Conservation (phyloP, 2,113 vertebrate genomes). For the Calypte anna region DNA sequence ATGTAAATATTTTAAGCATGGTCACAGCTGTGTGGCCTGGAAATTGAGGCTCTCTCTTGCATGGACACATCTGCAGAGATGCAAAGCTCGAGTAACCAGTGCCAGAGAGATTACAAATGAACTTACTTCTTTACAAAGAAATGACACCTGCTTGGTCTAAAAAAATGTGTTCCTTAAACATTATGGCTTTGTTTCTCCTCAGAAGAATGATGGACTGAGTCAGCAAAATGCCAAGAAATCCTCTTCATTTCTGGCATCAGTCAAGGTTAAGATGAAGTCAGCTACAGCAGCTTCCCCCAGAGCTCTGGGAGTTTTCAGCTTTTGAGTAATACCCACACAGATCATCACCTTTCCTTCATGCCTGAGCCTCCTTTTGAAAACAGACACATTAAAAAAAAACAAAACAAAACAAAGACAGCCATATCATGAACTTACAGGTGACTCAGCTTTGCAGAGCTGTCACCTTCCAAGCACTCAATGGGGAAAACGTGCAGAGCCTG, state of each 20-base stretch:
- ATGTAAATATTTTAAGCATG: neutral
- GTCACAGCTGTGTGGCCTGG: neutral
- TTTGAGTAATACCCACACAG: neutral
- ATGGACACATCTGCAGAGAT: neutral
- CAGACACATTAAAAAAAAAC: neutral
- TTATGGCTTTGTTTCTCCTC: neutral
- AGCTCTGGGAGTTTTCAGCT: neutral
- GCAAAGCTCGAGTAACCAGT: neutral
- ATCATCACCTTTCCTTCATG: neutral
- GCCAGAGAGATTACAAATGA: neutral
- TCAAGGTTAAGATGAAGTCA: neutral
- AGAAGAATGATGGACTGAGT: neutral
- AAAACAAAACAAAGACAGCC: neutral
- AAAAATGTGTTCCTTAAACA: neutral
- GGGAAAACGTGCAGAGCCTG: accelerated
- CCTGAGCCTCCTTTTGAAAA: neutral
- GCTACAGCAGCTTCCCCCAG: neutral
- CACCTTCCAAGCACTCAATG: neutral
- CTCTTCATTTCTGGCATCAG: neutral
- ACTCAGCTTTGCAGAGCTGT: neutral
- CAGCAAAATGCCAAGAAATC: neutral
- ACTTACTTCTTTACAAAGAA: neutral
- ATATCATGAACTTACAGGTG: neutral
- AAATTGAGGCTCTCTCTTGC: neutral
- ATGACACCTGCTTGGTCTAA: neutral